Base-by-base conservation (phyloP, 2,888 invertebrate genomes). In the Caenorhabditis angaria region DNA sequence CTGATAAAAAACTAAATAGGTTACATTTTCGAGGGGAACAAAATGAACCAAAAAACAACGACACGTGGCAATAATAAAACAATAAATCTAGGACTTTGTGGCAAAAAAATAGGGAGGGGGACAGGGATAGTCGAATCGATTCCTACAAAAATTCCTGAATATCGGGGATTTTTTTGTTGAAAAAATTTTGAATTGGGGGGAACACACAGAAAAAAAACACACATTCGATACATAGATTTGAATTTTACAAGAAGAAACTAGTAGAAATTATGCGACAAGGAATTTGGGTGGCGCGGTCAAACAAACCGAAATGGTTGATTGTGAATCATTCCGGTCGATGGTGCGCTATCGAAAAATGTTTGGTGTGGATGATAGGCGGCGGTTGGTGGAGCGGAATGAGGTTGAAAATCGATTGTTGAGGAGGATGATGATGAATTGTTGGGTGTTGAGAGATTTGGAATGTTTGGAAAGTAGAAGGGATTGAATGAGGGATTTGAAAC, bases 251-350 rank as follows among this genome's bases (percentile, higher is more conserved):
- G 41, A 14, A 41, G 14, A 18, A 41, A 14, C 41, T 10, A 41
- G 6, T 41, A 41, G 41, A 41, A 41, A 41, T 41, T 41, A 41
- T 41, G 41, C 41, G 41, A 6, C 14, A 41, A 41, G 18, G 18
- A n/a, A n/a, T n/a, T n/a, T n/a, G n/a, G n/a, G n/a, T n/a, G n/a
- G n/a, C n/a, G n/a, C 35, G 51, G 12, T 56, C 32, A 70, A 6
- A 70, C 70, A 29, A 70, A 70, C 55, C 70, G 65, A 29, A 70
- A 70, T 29, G 65, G 70, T 14, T 66, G 62, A 56, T 66, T 58
- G 20, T 65, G 70, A 25, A 70, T 59, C 1, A 70, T 57, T 22
- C 65, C 70, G 5, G 70, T 62, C 63, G 12, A 61, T 70, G 59
- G 57, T 66, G 51, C 62, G 61, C 10, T 62, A 14, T 70, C 70